Evolutionary conservation across 2,797 vertebrate genomes (phyloP), one percentile per base, ranked within the genome.

Genomic region (Crocodylus rhombifer): DNA sequence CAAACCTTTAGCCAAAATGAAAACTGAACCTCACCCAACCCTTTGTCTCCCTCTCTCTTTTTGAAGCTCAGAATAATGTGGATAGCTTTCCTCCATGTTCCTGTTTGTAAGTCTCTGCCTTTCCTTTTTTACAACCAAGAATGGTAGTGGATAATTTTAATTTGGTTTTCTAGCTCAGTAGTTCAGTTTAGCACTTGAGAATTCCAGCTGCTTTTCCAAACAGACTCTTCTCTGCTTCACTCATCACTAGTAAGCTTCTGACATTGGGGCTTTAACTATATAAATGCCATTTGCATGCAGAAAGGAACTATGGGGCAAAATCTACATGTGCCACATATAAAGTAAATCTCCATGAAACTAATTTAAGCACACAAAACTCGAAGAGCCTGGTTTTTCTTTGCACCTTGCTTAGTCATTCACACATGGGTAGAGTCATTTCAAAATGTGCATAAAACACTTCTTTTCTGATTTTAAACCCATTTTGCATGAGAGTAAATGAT

Each of bases 51-150:
- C 1, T 77, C 92, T 80, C 1, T 28, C 58, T 88, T 81, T 84
- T 51, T 86, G 8, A 74, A 85, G 11, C 9, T 84, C 4, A 4
- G 11, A 87, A n/a, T 5, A 56, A 7, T 84, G 60, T 90, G 61
- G 8, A 64, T 60, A 74, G 2, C 4, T 12, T 75, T 91, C 0
- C 1, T 2, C 7, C 18, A 42, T 9, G 4, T 10, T 12, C 5
- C 56, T 3, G 0, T 17, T 86, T 2, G 15, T 16, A 7, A 1
- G 0, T 5, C 14, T 80, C 42, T 88, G 18, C 2, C 2, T 0
- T 16, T 21, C 42, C 3, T 13, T 21, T 51, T 80, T 79, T 83
- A 3, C 0, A 9, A 2, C 3, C 56, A 4, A 17, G 21, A 26
- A 16, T 76, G 14, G 4, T 18, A 1, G 2, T 77, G 17, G 4